Base-by-base conservation (phyloP, 2,113 vertebrate genomes). In the Atlantisia rogersi region DNA sequence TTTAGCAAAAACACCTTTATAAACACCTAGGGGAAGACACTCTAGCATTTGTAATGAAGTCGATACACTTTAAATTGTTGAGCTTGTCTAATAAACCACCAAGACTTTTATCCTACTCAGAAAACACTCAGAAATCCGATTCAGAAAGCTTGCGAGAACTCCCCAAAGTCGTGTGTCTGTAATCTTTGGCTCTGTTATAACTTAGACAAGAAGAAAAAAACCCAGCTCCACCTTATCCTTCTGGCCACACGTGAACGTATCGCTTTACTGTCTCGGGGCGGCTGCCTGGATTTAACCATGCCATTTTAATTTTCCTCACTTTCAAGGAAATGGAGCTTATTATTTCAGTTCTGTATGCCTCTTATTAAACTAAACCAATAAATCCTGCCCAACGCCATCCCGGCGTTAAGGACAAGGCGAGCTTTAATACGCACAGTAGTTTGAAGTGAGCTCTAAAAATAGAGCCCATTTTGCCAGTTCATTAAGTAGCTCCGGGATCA, bases 401-500 rank as follows among this genome's bases (percentile, higher is more conserved):
- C 12, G 0, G 91, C 3, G 0, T 62, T 95, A 92, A 93, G 83
- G 94, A 94, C 90, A 94, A 75, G 90, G 62, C 69, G 46, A 96
- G 86, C 53, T 96, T 93, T 96, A 94, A 93, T 46, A 79, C 0
- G 2, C 76, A 44, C 59, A 39, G 90, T 18, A 76, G 65, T 96
- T 91, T 52, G 73, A 86, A 92, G 44, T 11, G 58, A 92, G 73
- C 68, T 86, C 94, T 97, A 96, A 97, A 97, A 95, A 95, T 91
- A 96, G 94, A 93, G 84, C 70, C 87, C 50, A 65, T 93, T 96
- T 92, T 94, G 58, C 91, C 96, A 94, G 81, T 94, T 96, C 90
- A 92, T 96, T 95, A 96, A 96, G 83, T 76, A 96, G 91, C 92
- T 93, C 73, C 7, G 4, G 94, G 92, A 96, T 94, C 95, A 96